A percentile compares a stretch with the other conserved stretches of the same genome.
These are phyloP conservation scores for Phalacrocorax carbo DNA, from an alignment of 2,113 vertebrate genomes.

Conservation along the genomic window DNA sequence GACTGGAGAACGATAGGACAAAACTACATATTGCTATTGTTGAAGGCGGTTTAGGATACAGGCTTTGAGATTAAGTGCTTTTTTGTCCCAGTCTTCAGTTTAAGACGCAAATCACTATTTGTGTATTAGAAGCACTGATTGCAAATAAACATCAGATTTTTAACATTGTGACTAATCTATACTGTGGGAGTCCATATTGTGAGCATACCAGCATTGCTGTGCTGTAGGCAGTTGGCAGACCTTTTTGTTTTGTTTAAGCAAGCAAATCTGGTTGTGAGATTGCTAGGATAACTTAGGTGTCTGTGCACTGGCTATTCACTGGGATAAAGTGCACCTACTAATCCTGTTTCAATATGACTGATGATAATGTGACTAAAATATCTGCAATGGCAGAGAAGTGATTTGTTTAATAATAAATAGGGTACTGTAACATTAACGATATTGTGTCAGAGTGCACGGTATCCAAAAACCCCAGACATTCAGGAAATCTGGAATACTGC, in stretches of 20 bases:
- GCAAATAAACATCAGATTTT: not conserved
- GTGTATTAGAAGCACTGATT: not conserved
- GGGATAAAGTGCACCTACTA: not conserved
- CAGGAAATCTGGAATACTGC: not conserved
- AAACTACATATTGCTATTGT: not conserved
- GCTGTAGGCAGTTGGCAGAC: not conserved
- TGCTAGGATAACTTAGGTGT: not conserved
- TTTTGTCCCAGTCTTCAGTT: not conserved
- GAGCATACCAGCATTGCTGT: not conserved
- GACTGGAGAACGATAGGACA: not conserved
- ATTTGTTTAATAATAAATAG: not conserved
- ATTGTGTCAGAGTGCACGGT: not conserved
- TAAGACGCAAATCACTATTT: not conserved
- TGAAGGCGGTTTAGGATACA: not conserved
- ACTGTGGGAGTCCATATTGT: not conserved
- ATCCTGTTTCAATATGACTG: not conserved
- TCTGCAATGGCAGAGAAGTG: not conserved
- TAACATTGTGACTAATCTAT: not conserved
- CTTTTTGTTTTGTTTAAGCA: not conserved
- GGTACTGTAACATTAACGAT: not conserved
- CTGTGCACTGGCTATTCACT: not conserved
- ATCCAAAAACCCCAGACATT: not conserved
- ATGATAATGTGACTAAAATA: not conserved
- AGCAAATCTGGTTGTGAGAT: not conserved
- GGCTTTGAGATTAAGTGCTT: not conserved